These are phyloP conservation scores for Hippoglossus hippoglossus DNA, from an alignment of 2,797 vertebrate genomes.

Conservation along the genomic window DNA sequence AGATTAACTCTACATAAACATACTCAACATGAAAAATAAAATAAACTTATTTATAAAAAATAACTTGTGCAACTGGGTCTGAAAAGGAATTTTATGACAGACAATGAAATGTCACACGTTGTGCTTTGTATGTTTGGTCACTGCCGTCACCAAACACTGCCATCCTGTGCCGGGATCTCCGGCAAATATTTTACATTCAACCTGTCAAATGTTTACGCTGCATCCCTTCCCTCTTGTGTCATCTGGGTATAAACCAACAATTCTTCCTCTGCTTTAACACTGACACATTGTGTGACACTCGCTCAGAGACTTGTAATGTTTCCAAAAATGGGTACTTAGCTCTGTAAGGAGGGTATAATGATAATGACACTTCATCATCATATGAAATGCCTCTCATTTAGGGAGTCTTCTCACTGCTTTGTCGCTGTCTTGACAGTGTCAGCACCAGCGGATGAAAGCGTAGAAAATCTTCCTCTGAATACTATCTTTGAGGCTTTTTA, in stretches of 20 bases:
- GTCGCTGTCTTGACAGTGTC: slow-evolving; percentile 61
- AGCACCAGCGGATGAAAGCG: slow-evolving; percentile 61
- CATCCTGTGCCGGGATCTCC: slow-evolving; percentile 32
- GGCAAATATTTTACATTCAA: slow-evolving; percentile 38
- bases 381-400: slow-evolving; percentile 69
- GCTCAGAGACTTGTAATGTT: slow-evolving; percentile 62
- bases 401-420: slow-evolving; percentile 61
- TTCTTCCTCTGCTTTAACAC: slow-evolving; percentile 48
- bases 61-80: not conserved
- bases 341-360: slow-evolving; percentile 64
- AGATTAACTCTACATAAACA: too few relatives aligned
- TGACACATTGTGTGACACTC: slow-evolving; percentile 49
- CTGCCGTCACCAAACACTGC: slow-evolving; percentile 27
- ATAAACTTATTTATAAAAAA: too few relatives aligned
- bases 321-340: slow-evolving; percentile 69
- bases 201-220: slow-evolving; percentile 46
- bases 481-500: slow-evolving; percentile 60
- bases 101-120: not conserved
- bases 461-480: slow-evolving; percentile 42
- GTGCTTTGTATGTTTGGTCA: not conserved
- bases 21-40: too few relatives aligned
- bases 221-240: slow-evolving; percentile 35
- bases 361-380: slow-evolving; percentile 77
- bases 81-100: not conserved
- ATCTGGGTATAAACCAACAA: slow-evolving; percentile 43